Evolutionary conservation across 2,113 vertebrate species (phyloP), one percentile per base, ranked within the genome.

Genomic region (Geothlypis trichas): DNA sequence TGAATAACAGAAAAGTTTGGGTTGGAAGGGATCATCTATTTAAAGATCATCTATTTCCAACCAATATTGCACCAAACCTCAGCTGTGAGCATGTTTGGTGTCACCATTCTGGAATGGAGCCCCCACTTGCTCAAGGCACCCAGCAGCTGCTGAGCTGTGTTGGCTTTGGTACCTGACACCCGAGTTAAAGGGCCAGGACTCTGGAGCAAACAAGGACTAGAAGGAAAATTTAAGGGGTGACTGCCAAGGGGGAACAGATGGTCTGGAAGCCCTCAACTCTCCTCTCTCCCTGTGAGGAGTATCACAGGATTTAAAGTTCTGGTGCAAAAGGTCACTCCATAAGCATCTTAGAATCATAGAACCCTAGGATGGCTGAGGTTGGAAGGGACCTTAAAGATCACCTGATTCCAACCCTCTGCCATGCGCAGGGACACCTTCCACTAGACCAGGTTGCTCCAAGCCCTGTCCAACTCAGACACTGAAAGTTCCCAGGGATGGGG

Each of bases 391-490:
- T 58, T 19, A 28, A 41, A 51, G 14, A 4, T 1, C 44, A 24
- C 13, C 22, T 7, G 18, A 33, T 19, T 5, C 18, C 41, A 85
- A 37, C 0, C 9, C 15, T 12, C 26, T 65, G 76, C 26, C 1
- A 3, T 0, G 3, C 5, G 15, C 37, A 62, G 41, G 24, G n/a
- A 58, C 87, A 49, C 2, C 59, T 58, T 39, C 28, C 12, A 24
- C 28, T 4, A 4, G 3, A 12, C 1, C 37, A 55, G 20, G 37
- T 8, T 41, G 46, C n/a, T 62, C 39, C 41, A 31, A 94, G 44
- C 23, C 35, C 13, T 0, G 0, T 37, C 22, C 80, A 68, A 10
- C 33, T 37, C 13, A 26, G 42, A 4, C 20, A 17, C 2, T 8
- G 27, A n/a, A 37, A 7, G 5, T 4, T 47, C 11, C 44, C 47